These are phyloP conservation scores for Carposina sasakii DNA, from an alignment of 1,140 invertebrate genomes.

Conservation along the genomic window DNA sequence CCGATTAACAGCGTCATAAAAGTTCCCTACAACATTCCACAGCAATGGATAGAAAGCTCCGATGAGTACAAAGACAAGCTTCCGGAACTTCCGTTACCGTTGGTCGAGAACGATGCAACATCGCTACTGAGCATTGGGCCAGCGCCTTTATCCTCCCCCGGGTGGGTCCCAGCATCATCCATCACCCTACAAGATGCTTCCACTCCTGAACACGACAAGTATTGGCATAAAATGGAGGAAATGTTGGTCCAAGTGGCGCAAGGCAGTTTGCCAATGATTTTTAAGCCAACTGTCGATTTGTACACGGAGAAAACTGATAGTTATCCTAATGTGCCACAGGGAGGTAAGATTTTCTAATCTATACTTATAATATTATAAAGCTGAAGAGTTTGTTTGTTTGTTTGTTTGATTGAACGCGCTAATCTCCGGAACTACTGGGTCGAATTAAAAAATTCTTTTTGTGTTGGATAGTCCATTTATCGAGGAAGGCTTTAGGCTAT, in stretches of 20 bases:
- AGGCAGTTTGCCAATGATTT: conserved; percentile 81
- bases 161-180: conserved; percentile 61
- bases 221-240: conserved; percentile 86
- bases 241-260: conserved; percentile 81
- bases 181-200: conserved; percentile 29
- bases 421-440: too few relatives aligned
- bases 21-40: too few relatives aligned
- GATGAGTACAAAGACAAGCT: conserved; percentile 66
- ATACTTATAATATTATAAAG: not conserved
- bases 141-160: conserved; percentile 63
- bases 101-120: conserved; percentile 77
- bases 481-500: too few relatives aligned
- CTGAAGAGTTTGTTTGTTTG: too few relatives aligned
- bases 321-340: conserved; percentile 80
- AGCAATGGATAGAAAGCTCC: conserved; percentile 71
- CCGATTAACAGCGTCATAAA: too few relatives aligned
- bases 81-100: conserved; percentile 79
- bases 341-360: conserved; percentile 61
- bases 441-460: too few relatives aligned
- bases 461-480: too few relatives aligned
- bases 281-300: conserved; percentile 83
- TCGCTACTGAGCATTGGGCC: conserved; percentile 77
- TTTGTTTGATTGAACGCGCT: too few relatives aligned
- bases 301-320: conserved; percentile 80
- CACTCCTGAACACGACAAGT: conserved; percentile 48